Percentiles rank a stretch among this genome's conserved stretches.
Conservation (phyloP, 2,888 invertebrate genomes). For the Lasiommata megera region DNA sequence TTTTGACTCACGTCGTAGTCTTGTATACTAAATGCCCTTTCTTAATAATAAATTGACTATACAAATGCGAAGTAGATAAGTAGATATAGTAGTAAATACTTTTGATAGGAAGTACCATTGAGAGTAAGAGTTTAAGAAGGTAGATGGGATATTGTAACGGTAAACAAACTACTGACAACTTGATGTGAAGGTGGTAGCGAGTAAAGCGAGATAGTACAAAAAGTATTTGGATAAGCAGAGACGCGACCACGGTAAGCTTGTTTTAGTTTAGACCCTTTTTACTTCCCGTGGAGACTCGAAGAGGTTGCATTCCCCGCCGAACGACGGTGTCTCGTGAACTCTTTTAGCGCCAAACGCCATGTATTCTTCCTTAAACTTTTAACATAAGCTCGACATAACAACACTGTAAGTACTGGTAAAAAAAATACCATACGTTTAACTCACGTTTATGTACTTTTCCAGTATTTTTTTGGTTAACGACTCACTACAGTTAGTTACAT, state of each 20-base stretch:
- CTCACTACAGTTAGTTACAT: slow-evolving; percentile 1
- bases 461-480: slow-evolving; percentile 5
- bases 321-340: slow-evolving; percentile 39
- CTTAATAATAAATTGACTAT: no score
- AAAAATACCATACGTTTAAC: background rate
- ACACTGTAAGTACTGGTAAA: background rate
- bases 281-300: slow-evolving; percentile 54
- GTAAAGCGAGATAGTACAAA: slow-evolving; percentile 24
- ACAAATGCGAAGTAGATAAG: no score
- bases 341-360: slow-evolving; percentile 37
- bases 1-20: no score
- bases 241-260: slow-evolving; percentile 60
- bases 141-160: slow-evolving; percentile 13
- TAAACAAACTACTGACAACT: slow-evolving; percentile 1
- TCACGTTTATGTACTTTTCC: background rate
- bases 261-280: slow-evolving; percentile 66
- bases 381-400: background rate
- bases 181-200: slow-evolving; percentile 19
- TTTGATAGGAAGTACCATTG: no score
- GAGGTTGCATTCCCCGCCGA: slow-evolving; percentile 63
- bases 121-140: background rate
- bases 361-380: slow-evolving; percentile 11
- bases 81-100: no score
- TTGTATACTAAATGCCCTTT: no score
- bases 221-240: slow-evolving; percentile 59